Evolutionary conservation across 2,888 invertebrate species (phyloP), one percentile per base, ranked within the genome.

Genomic region (Neoitamus cyanurus): DNA sequence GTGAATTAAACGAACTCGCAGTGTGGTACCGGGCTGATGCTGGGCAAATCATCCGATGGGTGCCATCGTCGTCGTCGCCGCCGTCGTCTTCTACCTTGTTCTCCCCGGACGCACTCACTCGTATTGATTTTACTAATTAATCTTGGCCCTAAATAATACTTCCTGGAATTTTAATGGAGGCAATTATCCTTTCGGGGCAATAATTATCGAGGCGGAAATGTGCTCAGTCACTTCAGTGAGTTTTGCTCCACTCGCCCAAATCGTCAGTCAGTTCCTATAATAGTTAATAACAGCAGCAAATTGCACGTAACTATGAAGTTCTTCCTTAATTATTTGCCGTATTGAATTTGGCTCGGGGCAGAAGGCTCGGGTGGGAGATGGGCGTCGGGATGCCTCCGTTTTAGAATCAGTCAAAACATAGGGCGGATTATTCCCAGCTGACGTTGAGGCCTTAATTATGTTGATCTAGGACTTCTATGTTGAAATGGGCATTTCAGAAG

Each of bases 71-170:
- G 34, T 34, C 34, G 34, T 34, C 34, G 34, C 7, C 34, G 7
- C 34, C 34, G 34, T 34, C 7, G 34, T 34, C 34, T 3, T 34
- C 34, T 7, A 34, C 34, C 34, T 34, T 34, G 34, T 5, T 34
- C 34, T 7, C 34, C 34, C 7, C 34, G 20, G 68, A 68, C 20
- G 68, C 20, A 25, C 25, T 68, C 68, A 68, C 9, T 34, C 15
- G 15, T 72, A 72, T 72, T 72, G 72, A 72, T 72, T 72, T 72
- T 72, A 34, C 72, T 72, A 72, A 72, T 72, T 72, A 72, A 31
- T 30, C 31, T 13, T 11, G 31, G 30, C 34, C 34, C 34, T 72
- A 72, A 72, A 72, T 72, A 72, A 72, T 72, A 34, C 72, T 72
- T 72, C 72, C 72, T 31, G 72, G 34, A 72, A 72, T 72, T 72